A percentile compares a stretch with the other conserved stretches of the same genome.
These are phyloP conservation scores for Macroramphosus scolopax DNA, from an alignment of 2,797 vertebrate species.

Conservation along the genomic window DNA sequence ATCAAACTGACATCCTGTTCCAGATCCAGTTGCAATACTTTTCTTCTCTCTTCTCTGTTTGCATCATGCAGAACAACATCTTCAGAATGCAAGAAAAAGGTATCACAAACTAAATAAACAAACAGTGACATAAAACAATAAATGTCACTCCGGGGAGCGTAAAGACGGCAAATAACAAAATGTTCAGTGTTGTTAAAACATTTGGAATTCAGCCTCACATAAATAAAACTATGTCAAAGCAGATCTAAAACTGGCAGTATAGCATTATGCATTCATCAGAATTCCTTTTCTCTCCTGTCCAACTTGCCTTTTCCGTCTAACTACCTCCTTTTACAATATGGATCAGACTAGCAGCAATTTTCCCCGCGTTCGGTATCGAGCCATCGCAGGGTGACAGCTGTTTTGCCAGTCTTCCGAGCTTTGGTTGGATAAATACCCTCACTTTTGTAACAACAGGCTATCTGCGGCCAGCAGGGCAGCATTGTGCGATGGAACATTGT, in stretches of 20 bases:
- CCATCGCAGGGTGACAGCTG: conserved; percentile 1
- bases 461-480: not conserved
- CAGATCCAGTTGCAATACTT: not conserved
- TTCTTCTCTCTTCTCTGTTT: not conserved
- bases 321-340: not conserved
- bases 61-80: conserved; percentile 4
- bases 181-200: conserved; percentile 18
- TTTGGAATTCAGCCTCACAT: not conserved
- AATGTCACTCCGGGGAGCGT: too few species aligned
- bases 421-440: conserved; percentile 2
- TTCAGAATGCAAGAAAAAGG: conserved; percentile 1
- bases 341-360: conserved; percentile 1
- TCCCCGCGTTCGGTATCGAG: not conserved
- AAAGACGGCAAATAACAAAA: too few species aligned
- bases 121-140: conserved; percentile 8
- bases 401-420: conserved; percentile 6
- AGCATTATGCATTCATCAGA: conserved; percentile 5
- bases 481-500: conserved; percentile 6
- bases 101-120: conserved; percentile 10
- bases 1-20: not conserved
- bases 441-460: conserved; percentile 6
- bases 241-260: conserved; percentile 6
- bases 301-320: not conserved
- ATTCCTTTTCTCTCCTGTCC: not conserved
- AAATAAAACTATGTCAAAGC: too few species aligned